Evolutionary conservation across 2,797 vertebrate species (phyloP), one percentile per base, ranked within the genome.

Genomic region (Anomalospiza imberbis): DNA sequence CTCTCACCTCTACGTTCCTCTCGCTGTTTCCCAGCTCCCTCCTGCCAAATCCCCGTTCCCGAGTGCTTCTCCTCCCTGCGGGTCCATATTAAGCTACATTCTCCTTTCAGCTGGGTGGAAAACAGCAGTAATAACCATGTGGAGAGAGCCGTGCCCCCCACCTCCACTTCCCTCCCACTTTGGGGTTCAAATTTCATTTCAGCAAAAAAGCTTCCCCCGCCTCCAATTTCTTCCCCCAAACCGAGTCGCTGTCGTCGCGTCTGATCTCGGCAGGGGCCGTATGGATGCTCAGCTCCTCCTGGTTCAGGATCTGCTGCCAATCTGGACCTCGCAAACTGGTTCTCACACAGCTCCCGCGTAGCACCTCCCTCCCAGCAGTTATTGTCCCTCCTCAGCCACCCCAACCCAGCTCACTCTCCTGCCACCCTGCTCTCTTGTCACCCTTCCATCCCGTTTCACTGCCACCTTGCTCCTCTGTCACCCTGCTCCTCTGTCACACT

Each of bases 101-200:
- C 95, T 96, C 94, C 93, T 92, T 96, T 94, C 92, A 94, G 95
- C 96, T 96, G 96, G 89, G 93, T 94, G 96, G 94, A 94, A 96
- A 96, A 94, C 96, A 94, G 95, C 95, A 88, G 95, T 91, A 95
- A 96, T 91, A 93, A 94, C 93, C 96, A 95, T 94, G 94, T 94
- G 96, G 96, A 95, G 96, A 93, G 94, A 96, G 95, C 94, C 92
- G 88, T 96, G 94, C 95, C 94, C 95, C 95, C 95, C 95, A 95
- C 95, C 95, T 96, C 95, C 95, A 95, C 91, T 95, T 95, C 95
- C 95, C 95, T 96, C 96, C 94, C 96, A 96, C 93, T 96, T 94
- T 85, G 91, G 95, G 96, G 93, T 96, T 94, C 93, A 94, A 92
- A 95, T 96, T 95, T 95, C 94, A 96, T 96, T 93, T 94, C 94